Conservation (phyloP, 2,113 vertebrate species). For the Leptobrachium ailaonicum region DNA sequence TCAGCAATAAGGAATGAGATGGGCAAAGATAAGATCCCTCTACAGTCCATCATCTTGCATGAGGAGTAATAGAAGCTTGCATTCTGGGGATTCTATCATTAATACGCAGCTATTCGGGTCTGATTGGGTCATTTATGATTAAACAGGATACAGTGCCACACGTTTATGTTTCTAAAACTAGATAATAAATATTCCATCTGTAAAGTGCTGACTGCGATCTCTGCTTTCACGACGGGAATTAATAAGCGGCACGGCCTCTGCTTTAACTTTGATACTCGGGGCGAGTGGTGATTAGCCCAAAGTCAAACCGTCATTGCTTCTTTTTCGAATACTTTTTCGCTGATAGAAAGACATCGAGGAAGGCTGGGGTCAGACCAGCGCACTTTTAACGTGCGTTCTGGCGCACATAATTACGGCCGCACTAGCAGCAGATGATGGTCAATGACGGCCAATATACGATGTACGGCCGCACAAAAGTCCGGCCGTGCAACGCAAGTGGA, state of each 20-base stretch:
- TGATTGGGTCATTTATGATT: neutral
- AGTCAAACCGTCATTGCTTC: slow-evolving; percentile 13
- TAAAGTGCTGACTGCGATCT: neutral
- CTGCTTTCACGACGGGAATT: neutral
- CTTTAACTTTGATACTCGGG: neutral
- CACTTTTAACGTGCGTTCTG: too few relatives aligned
- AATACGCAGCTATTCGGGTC: neutral
- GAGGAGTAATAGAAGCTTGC: neutral
- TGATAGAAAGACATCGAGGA: neutral
- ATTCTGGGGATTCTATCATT: neutral
- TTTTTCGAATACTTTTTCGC: slow-evolving; percentile 1
- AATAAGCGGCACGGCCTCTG: neutral
- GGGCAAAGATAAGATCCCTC: too few relatives aligned
- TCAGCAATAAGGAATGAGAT: too few relatives aligned
- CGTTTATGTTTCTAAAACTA: neutral
- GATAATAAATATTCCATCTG: neutral
- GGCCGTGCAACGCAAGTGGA: too few relatives aligned
- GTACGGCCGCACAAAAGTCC: too few relatives aligned
- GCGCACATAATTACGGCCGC: too few relatives aligned
- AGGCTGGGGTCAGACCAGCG: too few relatives aligned
- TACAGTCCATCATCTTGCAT: too few relatives aligned
- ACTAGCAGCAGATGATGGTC: too few relatives aligned
- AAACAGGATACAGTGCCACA: neutral
- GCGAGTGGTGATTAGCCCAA: neutral
- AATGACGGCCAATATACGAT: too few relatives aligned